A percentile compares a stretch with the other conserved stretches of the same genome.
Evolutionary conservation across 2,797 vertebrate species (phyloP).

Genomic region (Buceros bicornis): DNA sequence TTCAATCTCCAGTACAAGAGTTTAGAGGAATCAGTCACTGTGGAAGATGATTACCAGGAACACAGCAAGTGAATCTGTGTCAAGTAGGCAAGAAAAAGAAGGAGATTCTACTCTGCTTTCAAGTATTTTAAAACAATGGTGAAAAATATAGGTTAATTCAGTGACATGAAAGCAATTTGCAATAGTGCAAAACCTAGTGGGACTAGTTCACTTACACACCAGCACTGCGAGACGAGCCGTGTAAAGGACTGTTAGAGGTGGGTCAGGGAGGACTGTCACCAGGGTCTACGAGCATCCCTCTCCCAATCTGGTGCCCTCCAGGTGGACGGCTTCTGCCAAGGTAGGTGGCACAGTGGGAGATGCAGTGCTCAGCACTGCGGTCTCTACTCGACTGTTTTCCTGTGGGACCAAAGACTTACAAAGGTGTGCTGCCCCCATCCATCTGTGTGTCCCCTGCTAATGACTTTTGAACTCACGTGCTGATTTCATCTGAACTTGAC

Average conservation of each 20-base stretch:
- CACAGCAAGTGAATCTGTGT: neutral
- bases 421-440: neutral
- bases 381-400: neutral
- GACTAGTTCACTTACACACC: neutral
- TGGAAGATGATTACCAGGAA: neutral
- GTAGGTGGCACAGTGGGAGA: neutral
- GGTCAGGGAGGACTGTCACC: no score
- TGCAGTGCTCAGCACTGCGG: neutral
- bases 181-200: neutral
- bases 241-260: neutral
- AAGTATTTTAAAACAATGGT: neutral
- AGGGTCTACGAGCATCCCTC: neutral
- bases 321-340: neutral
- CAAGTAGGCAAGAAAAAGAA: neutral
- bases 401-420: neutral
- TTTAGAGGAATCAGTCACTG: neutral
- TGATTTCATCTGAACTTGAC: neutral
- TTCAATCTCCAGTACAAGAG: neutral
- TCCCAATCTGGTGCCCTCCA: neutral
- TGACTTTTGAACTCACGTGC: neutral
- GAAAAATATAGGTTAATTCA: neutral
- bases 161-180: neutral
- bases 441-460: neutral
- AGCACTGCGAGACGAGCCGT: rapidly evolving
- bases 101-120: neutral